Evolutionary conservation across 2,888 invertebrate species (phyloP).

Genomic region (Drosophila birchii): DNA sequence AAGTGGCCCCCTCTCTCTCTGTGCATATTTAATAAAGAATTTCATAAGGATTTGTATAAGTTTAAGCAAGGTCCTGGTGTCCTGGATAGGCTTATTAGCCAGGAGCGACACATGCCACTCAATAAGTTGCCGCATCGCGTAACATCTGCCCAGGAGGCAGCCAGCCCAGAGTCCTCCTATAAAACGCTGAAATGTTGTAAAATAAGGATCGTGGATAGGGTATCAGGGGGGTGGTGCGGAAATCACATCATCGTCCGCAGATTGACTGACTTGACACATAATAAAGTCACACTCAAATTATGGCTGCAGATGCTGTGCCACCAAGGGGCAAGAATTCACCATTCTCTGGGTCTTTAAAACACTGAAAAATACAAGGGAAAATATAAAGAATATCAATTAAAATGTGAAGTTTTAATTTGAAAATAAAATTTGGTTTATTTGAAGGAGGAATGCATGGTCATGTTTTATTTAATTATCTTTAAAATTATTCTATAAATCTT

Average conservation of each 20-base stretch:
- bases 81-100: slow-evolving; percentile 41
- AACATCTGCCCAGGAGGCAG: slow-evolving; percentile 39
- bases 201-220: neutral
- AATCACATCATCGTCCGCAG: slow-evolving; percentile 64
- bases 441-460: neutral
- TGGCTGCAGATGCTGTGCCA: slow-evolving; percentile 64
- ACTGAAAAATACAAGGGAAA: neutral
- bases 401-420: neutral
- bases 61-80: slow-evolving; percentile 29
- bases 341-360: neutral
- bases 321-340: slow-evolving; percentile 5
- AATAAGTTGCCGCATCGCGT: slow-evolving; percentile 55
- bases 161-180: slow-evolving; percentile 8
- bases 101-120: slow-evolving; percentile 73
- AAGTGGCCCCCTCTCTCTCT: slow-evolving; percentile 36
- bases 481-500: neutral
- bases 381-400: too few relatives aligned
- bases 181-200: slow-evolving; percentile 35
- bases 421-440: neutral
- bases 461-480: neutral
- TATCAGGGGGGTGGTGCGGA: slow-evolving; percentile 7
- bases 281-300: slow-evolving; percentile 78
- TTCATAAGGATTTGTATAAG: slow-evolving; percentile 18
- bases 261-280: slow-evolving; percentile 80
- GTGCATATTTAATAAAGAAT: slow-evolving; percentile 64